These are phyloP conservation scores for Mellilla xanthometata DNA, from an alignment of 2,888 invertebrate species.

Conservation along the genomic window DNA sequence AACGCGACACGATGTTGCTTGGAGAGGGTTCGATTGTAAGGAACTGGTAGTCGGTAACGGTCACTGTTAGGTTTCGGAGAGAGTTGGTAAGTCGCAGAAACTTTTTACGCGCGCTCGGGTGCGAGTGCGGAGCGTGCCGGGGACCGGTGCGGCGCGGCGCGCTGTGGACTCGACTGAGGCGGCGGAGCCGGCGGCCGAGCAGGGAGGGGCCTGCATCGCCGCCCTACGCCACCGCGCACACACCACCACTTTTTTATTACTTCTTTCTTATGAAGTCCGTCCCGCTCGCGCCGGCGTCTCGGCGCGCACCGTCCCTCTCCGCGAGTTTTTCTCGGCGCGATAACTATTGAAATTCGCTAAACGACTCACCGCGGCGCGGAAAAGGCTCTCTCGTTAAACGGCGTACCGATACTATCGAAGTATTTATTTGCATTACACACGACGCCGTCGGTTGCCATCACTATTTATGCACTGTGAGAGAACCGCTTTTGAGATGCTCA, in stretches of 20 bases:
- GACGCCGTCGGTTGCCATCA: constrained; percentile 62
- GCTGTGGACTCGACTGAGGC: constrained; percentile 74
- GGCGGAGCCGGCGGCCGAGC: constrained; percentile 63
- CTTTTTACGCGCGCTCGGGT: constrained; percentile 71
- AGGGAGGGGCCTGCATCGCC: constrained; percentile 79
- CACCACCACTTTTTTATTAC: constrained; percentile 80
- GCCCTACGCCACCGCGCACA: constrained; percentile 80
- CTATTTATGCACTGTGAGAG: constrained; percentile 62
- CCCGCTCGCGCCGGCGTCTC: constrained; percentile 61
- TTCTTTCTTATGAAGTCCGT: constrained; percentile 76
- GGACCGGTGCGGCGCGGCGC: constrained; percentile 72
- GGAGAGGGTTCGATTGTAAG: constrained; percentile 30
- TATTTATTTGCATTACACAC: constrained; percentile 74
- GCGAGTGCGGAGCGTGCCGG: constrained; percentile 59
- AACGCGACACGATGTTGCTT: constrained; percentile 37
- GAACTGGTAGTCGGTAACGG: constrained; percentile 36
- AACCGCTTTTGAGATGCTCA: constrained; percentile 12
- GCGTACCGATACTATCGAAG: constrained; percentile 75
- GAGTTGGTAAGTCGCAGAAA: constrained; percentile 66
- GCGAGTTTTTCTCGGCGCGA: constrained; percentile 77
- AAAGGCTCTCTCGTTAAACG: constrained; percentile 81
- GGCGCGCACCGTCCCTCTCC: constrained; percentile 61
- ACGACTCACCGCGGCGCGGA: constrained; percentile 79
- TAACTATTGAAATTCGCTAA: constrained; percentile 83
- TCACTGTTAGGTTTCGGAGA: constrained; percentile 56